Evolutionary conservation across 2,797 vertebrate genomes (phyloP).

Genomic region (Halcyon chelicuti): DNA sequence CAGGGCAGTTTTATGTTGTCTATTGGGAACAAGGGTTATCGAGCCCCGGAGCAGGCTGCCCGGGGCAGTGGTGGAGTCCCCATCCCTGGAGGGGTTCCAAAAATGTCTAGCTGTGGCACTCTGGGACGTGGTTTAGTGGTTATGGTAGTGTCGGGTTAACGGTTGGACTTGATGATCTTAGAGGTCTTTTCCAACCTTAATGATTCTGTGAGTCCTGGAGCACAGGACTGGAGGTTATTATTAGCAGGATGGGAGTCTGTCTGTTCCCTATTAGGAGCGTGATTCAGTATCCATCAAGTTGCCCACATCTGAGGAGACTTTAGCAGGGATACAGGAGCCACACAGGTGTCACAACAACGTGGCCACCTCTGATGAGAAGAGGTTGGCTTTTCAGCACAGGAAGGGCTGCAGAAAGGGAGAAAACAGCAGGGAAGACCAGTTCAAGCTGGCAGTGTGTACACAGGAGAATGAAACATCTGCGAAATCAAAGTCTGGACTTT

Average conservation of each 20-base stretch:
- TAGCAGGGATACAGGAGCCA: background rate
- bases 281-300: background rate
- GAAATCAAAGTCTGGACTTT: constrained; percentile 12
- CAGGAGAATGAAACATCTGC: background rate
- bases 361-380: background rate
- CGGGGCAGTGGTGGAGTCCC: too few relatives aligned
- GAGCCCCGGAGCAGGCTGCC: too few relatives aligned
- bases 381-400: background rate
- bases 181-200: too few relatives aligned
- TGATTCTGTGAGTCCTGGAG: background rate
- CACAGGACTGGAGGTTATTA: background rate
- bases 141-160: too few relatives aligned
- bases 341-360: background rate
- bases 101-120: too few relatives aligned
- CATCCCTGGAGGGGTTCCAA: too few relatives aligned
- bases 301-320: background rate
- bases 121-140: too few relatives aligned
- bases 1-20: too few relatives aligned
- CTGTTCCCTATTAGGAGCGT: accelerated
- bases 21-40: too few relatives aligned
- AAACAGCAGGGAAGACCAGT: background rate
- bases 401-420: background rate
- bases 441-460: background rate
- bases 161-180: too few relatives aligned
- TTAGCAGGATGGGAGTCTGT: background rate